Conservation (phyloP, 2,797 vertebrate genomes). For the Catharus ustulatus region DNA sequence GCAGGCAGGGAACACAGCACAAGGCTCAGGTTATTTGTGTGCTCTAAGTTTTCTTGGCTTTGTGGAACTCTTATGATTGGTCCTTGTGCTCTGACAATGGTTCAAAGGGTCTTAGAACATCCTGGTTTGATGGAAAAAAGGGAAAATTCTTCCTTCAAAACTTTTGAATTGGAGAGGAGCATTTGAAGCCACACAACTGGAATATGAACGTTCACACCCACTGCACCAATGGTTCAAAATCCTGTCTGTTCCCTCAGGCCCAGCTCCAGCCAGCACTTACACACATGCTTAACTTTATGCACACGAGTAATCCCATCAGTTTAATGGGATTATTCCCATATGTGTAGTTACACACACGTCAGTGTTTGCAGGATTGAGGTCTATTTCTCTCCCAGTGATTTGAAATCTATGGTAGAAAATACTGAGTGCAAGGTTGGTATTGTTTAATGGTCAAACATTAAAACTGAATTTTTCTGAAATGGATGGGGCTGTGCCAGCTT, state of each 20-base stretch:
- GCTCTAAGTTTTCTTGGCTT: background rate
- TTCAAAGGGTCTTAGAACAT: background rate
- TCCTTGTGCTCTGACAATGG: background rate
- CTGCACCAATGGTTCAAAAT: background rate
- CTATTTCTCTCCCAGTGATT: background rate
- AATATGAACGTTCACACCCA: background rate
- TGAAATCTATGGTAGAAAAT: constrained; percentile 20
- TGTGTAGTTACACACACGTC: constrained; percentile 38
- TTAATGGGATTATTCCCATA: constrained; percentile 66
- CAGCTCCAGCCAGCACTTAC: constrained; percentile 52
- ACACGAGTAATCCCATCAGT: constrained; percentile 57
- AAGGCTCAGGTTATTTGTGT: background rate
- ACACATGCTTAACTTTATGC: constrained; percentile 64
- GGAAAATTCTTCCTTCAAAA: background rate
- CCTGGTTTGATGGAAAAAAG: background rate
- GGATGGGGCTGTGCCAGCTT: background rate
- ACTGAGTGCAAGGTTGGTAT: background rate
- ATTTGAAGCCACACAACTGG: background rate
- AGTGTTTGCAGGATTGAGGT: constrained; percentile 49
- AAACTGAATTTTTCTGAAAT: background rate
- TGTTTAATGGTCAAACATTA: background rate
- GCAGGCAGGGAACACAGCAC: rapidly evolving
- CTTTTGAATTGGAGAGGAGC: background rate
- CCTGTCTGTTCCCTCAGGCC: background rate
- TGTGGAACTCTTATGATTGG: background rate